Evolutionary conservation across 1,140 invertebrate genomes (phyloP), one percentile per base, ranked within the genome.

Genomic region (Euglossa dilemma): DNA sequence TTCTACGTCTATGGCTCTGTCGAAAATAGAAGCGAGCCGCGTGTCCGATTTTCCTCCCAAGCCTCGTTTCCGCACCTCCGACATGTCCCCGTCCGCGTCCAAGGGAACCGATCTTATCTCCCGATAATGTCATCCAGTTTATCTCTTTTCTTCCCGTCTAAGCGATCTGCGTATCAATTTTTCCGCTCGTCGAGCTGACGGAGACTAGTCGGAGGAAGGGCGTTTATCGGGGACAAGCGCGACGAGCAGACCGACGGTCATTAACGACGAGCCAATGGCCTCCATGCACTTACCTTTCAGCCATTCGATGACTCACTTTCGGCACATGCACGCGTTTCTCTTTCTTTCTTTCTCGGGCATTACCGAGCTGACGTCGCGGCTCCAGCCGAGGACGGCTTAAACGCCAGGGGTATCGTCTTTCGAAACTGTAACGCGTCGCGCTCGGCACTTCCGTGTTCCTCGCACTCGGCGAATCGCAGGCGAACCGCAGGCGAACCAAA

Each of bases 281-380:
- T 70, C 56, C 20, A 61, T 83, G 54, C 76, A 52, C 47, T 69
- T 79, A 59, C 76, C 78, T 84, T 70, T 81, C 74, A 85, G 85
- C 85, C 87, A 90, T 91, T 88, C 83, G 86, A 90, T 91, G 91
- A 92, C 87, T 91, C 91, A 91, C 66, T 91, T 91, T 89, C 69
- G 84, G 71, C 78, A 83, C 43, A 61, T 87, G 84, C 85, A 86
- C 20, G 54, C 45, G 12, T 43, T 4, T n/a, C 80, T 70, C n/a
- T 70, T 70, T 84, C n/a, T 69, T 25, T 70, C 16, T 52, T 70
- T 50, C 56, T n/a, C 45, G 47, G 18, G 25, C 52, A 78, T 87
- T 66, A 67, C 85, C 83, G 23, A 63, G 75, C 83, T 76, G 86
- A 88, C 83, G 64, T 52, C 67, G 64, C 43, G 25, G 43, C 36